These are phyloP conservation scores for Pelecanus crispus DNA, from an alignment of 2,113 vertebrate species.

Conservation along the genomic window DNA sequence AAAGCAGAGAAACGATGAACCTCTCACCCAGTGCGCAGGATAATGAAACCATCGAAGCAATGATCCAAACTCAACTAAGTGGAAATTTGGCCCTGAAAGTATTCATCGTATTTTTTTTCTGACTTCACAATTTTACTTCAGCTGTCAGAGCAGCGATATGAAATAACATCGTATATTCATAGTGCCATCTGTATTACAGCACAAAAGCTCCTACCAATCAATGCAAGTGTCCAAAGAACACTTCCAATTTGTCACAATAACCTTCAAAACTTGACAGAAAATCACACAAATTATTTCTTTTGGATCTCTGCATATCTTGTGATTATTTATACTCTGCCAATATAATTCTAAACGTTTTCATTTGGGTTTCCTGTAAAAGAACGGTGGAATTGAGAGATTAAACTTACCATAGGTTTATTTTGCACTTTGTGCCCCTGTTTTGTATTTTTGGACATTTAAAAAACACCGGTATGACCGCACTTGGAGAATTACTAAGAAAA, in stretches of 20 bases:
- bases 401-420: background rate
- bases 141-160: background rate
- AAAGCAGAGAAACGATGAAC: background rate
- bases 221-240: constrained; percentile 14
- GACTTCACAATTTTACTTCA: background rate
- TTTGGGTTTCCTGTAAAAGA: background rate
- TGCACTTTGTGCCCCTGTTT: background rate
- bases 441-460: background rate
- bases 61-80: background rate
- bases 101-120: background rate
- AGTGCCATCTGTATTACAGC: constrained; percentile 30
- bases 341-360: background rate
- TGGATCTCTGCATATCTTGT: background rate
- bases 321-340: background rate
- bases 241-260: constrained; percentile 39
- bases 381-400: background rate
- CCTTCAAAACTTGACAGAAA: constrained; percentile 48
- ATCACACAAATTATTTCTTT: background rate
- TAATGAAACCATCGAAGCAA: background rate
- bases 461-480: background rate
- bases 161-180: background rate
- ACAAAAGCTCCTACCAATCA: constrained; percentile 13
- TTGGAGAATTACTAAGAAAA: background rate
- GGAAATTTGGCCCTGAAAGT: background rate
- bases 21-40: background rate